phyloP scores from a whole-genome alignment of 1,140 invertebrate genomes.

The Drosophila pectinifera region DNA sequence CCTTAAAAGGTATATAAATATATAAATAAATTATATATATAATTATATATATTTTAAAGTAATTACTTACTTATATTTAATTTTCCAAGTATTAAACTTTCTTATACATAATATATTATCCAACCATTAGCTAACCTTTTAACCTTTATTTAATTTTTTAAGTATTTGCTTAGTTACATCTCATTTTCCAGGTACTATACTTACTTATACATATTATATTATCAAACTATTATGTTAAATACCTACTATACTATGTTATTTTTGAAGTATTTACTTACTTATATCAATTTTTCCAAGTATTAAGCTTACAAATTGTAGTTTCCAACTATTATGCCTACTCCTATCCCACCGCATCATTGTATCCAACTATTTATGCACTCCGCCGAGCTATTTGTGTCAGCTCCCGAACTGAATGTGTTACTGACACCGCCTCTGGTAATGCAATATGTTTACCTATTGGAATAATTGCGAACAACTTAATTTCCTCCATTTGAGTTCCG shows the following conservation, averaged over 20 bases:
- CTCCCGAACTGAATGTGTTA: constrained; percentile 4
- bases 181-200: neutral
- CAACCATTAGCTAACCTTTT: no score
- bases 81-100: no score
- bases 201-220: no score
- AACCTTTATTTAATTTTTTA: no score
- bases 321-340: neutral
- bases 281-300: neutral
- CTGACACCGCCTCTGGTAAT: constrained; percentile 20
- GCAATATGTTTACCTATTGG: constrained; percentile 24
- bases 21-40: no score
- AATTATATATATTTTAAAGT: no score
- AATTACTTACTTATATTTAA: no score
- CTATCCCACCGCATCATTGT: neutral
- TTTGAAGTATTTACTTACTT: neutral
- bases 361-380: neutral
- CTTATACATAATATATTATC: no score
- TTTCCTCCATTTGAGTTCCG: constrained; percentile 35
- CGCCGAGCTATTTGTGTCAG: constrained; percentile 23
- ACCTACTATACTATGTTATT: no score
- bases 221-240: no score
- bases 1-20: no score
- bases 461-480: constrained; percentile 23
- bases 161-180: no score
- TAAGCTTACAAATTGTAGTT: neutral